Percentiles rank a stretch among this genome's conserved stretches.
These are phyloP conservation scores for Eurosta solidaginis DNA, from an alignment of 1,140 invertebrate species.

Conservation along the genomic window DNA sequence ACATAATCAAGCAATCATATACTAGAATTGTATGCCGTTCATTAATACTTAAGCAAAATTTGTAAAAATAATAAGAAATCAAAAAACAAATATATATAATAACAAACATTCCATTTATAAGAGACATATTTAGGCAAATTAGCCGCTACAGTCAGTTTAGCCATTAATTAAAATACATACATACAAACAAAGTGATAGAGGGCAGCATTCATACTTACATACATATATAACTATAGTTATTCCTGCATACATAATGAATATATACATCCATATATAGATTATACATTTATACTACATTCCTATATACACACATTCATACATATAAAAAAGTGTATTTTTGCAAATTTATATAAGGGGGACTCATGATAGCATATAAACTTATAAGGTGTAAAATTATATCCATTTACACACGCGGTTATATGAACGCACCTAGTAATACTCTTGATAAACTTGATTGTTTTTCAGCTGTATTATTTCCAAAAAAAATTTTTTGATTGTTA, in stretches of 20 bases:
- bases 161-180: conserved; percentile 41
- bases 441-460: no score
- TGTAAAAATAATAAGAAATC: background rate
- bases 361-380: no score
- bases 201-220: conserved; percentile 34
- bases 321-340: background rate
- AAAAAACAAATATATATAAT: background rate
- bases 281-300: conserved; percentile 41
- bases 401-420: no score
- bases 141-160: conserved; percentile 23
- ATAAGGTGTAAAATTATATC: no score
- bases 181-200: conserved; percentile 36
- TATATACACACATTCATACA: conserved; percentile 33
- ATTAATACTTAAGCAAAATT: background rate
- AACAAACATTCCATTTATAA: conserved; percentile 11
- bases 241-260: conserved; percentile 35
- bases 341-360: background rate
- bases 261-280: conserved; percentile 49
- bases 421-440: no score
- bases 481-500: no score
- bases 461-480: no score
- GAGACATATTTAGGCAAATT: background rate
- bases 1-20: conserved; percentile 22
- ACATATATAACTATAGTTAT: conserved; percentile 32
- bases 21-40: conserved; percentile 21